These are phyloP conservation scores for Rhagophthalmus giganteus DNA, from an alignment of 2,888 invertebrate genomes.

Conservation along the genomic window DNA sequence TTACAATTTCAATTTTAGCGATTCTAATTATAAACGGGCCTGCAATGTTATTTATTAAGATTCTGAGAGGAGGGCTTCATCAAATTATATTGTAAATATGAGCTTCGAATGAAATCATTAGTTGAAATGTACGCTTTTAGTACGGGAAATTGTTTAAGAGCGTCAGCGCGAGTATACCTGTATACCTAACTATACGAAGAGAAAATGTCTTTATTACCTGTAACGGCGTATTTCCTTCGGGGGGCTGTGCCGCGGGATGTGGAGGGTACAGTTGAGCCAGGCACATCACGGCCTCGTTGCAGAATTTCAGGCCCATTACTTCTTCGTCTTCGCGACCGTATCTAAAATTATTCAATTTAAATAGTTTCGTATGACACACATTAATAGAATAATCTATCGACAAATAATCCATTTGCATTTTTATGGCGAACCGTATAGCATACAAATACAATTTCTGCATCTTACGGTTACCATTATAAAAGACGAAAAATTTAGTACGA, in stretches of 20 bases:
- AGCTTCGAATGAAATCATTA: constrained; percentile 21
- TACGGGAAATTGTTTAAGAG: constrained; percentile 28
- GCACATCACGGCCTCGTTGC: constrained; percentile 95
- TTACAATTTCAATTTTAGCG: no score
- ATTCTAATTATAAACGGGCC: no score
- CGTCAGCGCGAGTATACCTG: no score
- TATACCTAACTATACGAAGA: no score
- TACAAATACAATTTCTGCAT: no score
- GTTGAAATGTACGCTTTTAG: constrained; percentile 25
- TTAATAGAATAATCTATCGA: no score
- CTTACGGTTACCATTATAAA: no score
- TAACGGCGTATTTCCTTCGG: constrained; percentile 66
- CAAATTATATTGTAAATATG: constrained; percentile 19
- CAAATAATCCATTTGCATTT: no score
- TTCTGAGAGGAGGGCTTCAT: no score
- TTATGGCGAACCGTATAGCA: no score
- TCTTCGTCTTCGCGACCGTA: constrained; percentile 98
- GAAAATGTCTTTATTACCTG: constrained; percentile 63
- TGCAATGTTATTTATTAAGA: no score
- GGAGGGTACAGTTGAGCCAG: constrained; percentile 84
- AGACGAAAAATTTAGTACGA: not conserved
- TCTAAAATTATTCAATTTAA: constrained; percentile 51
- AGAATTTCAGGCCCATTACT: constrained; percentile 96
- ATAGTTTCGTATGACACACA: not conserved
- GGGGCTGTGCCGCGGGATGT: constrained; percentile 56